Percentiles rank a stretch among this genome's conserved stretches.
These are phyloP conservation scores for Rhagonycha lutea DNA, from an alignment of 2,888 invertebrate species.

Conservation along the genomic window DNA sequence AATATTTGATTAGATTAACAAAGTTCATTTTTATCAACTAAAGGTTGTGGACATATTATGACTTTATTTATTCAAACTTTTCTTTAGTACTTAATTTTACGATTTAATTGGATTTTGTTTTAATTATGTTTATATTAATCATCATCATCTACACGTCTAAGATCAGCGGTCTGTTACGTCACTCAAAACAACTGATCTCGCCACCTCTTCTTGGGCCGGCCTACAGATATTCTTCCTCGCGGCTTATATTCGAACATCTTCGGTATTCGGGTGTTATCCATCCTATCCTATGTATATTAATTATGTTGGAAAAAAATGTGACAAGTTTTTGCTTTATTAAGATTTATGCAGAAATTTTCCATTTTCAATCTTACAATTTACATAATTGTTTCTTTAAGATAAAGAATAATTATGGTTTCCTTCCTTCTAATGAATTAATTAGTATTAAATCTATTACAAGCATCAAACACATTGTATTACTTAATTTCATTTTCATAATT, in stretches of 20 bases:
- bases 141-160: too few species aligned
- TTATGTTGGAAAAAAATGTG: not conserved
- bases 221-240: too few species aligned
- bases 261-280: too few species aligned
- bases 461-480: too few species aligned
- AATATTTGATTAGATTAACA: not conserved
- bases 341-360: not conserved
- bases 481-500: too few species aligned
- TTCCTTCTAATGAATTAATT: not conserved
- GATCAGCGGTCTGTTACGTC: too few species aligned
- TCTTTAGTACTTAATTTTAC: not conserved
- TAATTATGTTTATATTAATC: too few species aligned
- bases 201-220: too few species aligned
- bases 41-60: not conserved
- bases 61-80: not conserved
- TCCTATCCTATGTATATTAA: too few species aligned
- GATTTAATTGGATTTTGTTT: not conserved
- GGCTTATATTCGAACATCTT: too few species aligned
- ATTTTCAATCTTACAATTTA: not conserved
- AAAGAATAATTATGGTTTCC: not conserved
- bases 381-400: not conserved
- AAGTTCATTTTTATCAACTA: not conserved
- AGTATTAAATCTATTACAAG: not conserved
- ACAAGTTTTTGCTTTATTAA: not conserved
- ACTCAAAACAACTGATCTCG: too few species aligned